These are phyloP conservation scores for Cygnus atratus DNA, from an alignment of 2,113 vertebrate genomes.

Conservation along the genomic window DNA sequence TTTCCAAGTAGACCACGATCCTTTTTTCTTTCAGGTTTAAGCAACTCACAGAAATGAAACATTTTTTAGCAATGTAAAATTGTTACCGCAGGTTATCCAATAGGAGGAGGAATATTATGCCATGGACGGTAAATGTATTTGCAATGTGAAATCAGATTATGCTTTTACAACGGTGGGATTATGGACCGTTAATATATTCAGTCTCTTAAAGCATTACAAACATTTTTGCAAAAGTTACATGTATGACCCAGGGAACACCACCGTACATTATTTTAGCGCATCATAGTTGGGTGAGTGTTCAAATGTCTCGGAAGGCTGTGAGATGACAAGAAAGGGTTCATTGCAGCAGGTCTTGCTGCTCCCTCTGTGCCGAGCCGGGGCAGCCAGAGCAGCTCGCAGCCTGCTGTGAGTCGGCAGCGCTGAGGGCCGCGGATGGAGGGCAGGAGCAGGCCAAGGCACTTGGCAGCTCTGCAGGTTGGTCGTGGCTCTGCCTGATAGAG, in stretches of 20 bases:
- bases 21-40: background rate
- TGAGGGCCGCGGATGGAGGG: background rate
- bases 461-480: background rate
- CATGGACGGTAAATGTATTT: background rate
- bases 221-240: background rate
- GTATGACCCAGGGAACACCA: rapidly evolving
- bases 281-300: background rate
- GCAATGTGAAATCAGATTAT: background rate
- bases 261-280: background rate
- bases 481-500: background rate
- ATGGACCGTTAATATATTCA: background rate
- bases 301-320: background rate
- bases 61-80: background rate
- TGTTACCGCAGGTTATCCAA: background rate
- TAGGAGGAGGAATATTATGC: background rate
- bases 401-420: background rate
- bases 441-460: background rate
- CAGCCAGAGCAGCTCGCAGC: background rate
- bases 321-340: background rate
- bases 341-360: background rate
- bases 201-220: rapidly evolving
- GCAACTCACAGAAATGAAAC: background rate
- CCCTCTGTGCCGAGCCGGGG: background rate
- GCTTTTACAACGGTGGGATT: background rate
- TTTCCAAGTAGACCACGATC: background rate